phyloP scores from a whole-genome alignment of 2,888 invertebrate species.

The Macropis europaea region DNA sequence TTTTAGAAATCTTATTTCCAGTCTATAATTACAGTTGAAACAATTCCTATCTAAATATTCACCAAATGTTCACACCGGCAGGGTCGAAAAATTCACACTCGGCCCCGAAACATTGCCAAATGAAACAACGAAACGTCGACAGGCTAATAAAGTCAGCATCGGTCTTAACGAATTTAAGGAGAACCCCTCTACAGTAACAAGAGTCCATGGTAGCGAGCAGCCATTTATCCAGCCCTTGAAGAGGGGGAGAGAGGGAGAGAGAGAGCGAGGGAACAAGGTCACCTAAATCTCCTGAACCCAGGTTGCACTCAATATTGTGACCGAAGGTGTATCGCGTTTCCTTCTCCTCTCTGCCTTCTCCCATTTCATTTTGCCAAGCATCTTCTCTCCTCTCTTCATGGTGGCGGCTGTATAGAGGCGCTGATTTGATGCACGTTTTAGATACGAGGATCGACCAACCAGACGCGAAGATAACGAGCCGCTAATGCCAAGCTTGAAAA shows the following conservation, averaged over 20 bases:
- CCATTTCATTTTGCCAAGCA: no score
- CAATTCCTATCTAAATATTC: no score
- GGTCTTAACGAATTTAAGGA: constrained; percentile 72
- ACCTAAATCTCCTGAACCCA: constrained; percentile 73
- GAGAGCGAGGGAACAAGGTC: constrained; percentile 59
- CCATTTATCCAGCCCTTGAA: constrained; percentile 65
- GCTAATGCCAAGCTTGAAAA: constrained; percentile 53
- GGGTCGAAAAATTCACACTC: no score
- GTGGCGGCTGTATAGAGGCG: no score
- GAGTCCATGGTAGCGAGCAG: constrained; percentile 52
- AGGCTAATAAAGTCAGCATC: constrained; percentile 69
- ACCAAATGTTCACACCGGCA: no score
- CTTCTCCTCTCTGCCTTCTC: constrained; percentile 37
- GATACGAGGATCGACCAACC: constrained; percentile 57
- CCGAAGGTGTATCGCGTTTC: constrained; percentile 74
- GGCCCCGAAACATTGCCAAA: constrained; percentile 13
- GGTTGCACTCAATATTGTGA: constrained; percentile 78
- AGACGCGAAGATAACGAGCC: constrained; percentile 58
- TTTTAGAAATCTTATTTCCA: no score
- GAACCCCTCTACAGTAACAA: constrained; percentile 63
- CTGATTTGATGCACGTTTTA: constrained; percentile 65
- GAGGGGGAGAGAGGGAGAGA: no score
- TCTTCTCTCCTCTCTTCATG: constrained; percentile 7
- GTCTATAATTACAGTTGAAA: no score
- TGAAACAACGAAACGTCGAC: constrained; percentile 34